These are phyloP conservation scores for Tanytarsus gracilentus DNA, from an alignment of 2,888 invertebrate species.

Conservation along the genomic window DNA sequence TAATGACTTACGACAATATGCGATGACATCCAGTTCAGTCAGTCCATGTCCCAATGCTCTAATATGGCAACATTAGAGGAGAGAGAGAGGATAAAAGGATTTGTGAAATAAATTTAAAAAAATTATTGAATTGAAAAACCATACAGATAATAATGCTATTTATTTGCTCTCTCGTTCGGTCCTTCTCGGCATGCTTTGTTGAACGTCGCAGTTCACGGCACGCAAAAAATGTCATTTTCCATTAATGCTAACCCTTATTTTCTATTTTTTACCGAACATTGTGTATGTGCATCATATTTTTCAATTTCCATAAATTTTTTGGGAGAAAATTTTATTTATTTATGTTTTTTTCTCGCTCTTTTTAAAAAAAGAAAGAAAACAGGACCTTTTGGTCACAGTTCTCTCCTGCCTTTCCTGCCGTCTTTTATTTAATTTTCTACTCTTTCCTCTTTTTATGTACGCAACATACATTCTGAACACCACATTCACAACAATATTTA, in stretches of 20 bases:
- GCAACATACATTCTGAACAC: background rate
- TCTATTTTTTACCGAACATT: background rate
- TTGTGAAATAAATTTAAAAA: slow-evolving; percentile 28
- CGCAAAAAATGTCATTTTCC: slow-evolving; percentile 27
- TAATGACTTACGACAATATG: background rate
- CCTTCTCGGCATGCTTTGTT: background rate
- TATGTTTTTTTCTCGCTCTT: background rate
- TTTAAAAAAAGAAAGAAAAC: background rate
- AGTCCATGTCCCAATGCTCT: slow-evolving; percentile 18
- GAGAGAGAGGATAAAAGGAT: slow-evolving; percentile 29
- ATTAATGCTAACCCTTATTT: slow-evolving; percentile 27
- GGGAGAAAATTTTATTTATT: slow-evolving; percentile 19
- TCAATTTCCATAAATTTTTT: slow-evolving; percentile 27
- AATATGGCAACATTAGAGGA: slow-evolving; percentile 27
- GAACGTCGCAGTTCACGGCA: background rate
- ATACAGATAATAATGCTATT: slow-evolving; percentile 28
- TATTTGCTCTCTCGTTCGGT: background rate
- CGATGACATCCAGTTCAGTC: background rate
- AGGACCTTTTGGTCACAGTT: slow-evolving; percentile 20
- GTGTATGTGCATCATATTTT: slow-evolving; percentile 21
- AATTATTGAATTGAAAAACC: slow-evolving; percentile 29
- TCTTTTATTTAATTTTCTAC: slow-evolving; percentile 11
- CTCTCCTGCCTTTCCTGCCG: background rate
- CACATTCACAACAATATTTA: background rate
- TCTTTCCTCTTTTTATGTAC: background rate